These are phyloP conservation scores for Epizoanthus ramosus DNA, from an alignment of 92 coral and sea anemone species.

Conservation along the genomic window DNA sequence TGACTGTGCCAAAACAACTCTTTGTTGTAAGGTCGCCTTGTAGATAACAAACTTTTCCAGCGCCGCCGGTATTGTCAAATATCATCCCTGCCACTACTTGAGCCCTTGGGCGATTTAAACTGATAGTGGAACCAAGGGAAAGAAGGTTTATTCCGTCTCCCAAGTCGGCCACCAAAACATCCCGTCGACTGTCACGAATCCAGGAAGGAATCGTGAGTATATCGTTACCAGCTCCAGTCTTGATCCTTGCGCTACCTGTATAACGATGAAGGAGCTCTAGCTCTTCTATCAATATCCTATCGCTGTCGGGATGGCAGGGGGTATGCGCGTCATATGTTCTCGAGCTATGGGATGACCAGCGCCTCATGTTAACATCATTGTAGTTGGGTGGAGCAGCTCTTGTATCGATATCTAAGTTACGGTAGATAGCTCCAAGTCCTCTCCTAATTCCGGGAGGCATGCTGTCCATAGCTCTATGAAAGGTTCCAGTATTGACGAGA, in stretches of 20 bases:
- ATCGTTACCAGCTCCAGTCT: constrained; percentile 64
- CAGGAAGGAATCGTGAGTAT: constrained; percentile 52
- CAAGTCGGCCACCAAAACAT: constrained; percentile 56
- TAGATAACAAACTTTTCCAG: constrained; percentile 50
- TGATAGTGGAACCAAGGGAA: constrained; percentile 55
- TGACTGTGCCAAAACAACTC: constrained; percentile 59
- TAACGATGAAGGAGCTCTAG: constrained; percentile 31
- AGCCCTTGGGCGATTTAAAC: constrained; percentile 34
- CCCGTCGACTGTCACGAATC: constrained; percentile 24
- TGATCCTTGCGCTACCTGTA: constrained; percentile 33
- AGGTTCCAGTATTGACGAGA: constrained; percentile 51
- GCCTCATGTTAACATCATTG: constrained; percentile 47
- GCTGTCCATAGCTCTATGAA: constrained; percentile 43
- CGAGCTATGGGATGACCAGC: constrained; percentile 19
- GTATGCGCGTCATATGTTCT: constrained; percentile 11
- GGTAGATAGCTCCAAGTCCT: constrained; percentile 37
- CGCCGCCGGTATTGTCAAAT: constrained; percentile 56
- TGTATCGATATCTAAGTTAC: constrained; percentile 55
- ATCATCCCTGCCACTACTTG: constrained; percentile 51
- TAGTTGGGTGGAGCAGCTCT: constrained; percentile 40
- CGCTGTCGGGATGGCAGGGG: constrained; percentile 53
- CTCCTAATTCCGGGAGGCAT: constrained; percentile 29
- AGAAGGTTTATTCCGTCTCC: constrained; percentile 59
- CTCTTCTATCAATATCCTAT: constrained; percentile 62
- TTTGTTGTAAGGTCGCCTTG: constrained; percentile 24